Percentiles rank a stretch among this genome's conserved stretches.
Evolutionary conservation across 2,888 invertebrate species (phyloP).

Genomic region (Agrochola lota): DNA sequence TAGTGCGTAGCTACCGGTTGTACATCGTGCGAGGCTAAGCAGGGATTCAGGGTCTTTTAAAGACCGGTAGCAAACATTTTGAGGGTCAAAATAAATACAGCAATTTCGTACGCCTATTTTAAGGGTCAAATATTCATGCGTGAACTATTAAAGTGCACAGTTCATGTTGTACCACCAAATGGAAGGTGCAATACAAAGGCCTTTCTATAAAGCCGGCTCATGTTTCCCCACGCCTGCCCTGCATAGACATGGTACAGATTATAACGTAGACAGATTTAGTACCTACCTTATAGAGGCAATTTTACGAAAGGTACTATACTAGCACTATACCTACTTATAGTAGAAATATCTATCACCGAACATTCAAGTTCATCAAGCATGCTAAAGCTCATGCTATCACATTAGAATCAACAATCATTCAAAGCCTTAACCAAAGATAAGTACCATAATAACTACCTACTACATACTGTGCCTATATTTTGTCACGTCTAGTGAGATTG

Average conservation of each 20-base stretch:
- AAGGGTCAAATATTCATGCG: slow-evolving; percentile 18
- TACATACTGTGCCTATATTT: background rate
- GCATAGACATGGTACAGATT: background rate
- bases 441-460: background rate
- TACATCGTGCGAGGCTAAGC: slow-evolving; percentile 62
- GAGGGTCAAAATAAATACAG: slow-evolving; percentile 27
- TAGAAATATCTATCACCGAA: background rate
- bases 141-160: slow-evolving; percentile 4
- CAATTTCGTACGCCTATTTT: slow-evolving; percentile 21
- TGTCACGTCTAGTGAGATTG: background rate
- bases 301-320: background rate
- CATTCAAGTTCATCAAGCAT: background rate
- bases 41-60: slow-evolving; percentile 50
- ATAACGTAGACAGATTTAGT: background rate
- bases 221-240: background rate
- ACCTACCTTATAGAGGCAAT: background rate
- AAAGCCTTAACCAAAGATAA: background rate
- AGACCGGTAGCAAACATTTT: slow-evolving; percentile 30
- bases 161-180: slow-evolving; percentile 5
- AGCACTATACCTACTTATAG: too few relatives aligned
- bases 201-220: background rate
- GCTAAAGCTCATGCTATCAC: background rate
- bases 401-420: background rate
- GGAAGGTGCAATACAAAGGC: slow-evolving; percentile 9
- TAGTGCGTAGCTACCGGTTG: slow-evolving; percentile 67